phyloP scores from a whole-genome alignment of 2,113 vertebrate genomes.

The Vireo altiloquus region DNA sequence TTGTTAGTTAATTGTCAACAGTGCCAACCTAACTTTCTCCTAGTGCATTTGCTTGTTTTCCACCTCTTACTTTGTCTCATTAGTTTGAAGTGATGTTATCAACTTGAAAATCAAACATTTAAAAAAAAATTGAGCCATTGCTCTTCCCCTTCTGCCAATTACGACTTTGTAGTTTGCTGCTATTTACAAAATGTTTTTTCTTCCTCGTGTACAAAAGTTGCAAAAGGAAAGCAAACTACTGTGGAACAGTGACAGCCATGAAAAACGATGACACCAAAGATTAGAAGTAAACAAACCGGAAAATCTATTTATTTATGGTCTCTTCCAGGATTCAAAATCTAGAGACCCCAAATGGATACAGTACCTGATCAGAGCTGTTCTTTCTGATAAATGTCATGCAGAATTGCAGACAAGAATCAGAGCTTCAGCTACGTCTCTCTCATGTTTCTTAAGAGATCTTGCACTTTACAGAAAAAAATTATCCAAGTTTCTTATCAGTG shows the following conservation, averaged over 20 bases:
- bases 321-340: not conserved
- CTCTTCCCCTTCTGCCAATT: not conserved
- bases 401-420: not conserved
- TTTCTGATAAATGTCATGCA: not conserved
- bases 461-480: not conserved
- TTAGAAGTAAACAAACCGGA: not conserved
- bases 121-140: not conserved
- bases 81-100: not conserved
- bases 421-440: not conserved
- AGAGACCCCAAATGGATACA: not conserved
- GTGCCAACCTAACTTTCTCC: not conserved
- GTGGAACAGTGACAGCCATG: not conserved
- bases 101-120: not conserved
- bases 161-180: not conserved
- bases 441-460: not conserved
- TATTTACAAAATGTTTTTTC: not conserved
- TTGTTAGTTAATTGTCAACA: not conserved
- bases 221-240: not conserved
- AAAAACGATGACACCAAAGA: not conserved
- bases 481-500: not conserved
- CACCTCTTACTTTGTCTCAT: not conserved
- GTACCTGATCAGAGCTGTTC: not conserved
- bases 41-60: conserved; percentile 15
- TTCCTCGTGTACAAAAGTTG: not conserved
- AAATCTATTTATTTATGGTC: not conserved